A percentile compares a stretch with the other conserved stretches of the same genome.
Conservation (phyloP, 2,113 vertebrate species). For the Nansenia antarctica region DNA sequence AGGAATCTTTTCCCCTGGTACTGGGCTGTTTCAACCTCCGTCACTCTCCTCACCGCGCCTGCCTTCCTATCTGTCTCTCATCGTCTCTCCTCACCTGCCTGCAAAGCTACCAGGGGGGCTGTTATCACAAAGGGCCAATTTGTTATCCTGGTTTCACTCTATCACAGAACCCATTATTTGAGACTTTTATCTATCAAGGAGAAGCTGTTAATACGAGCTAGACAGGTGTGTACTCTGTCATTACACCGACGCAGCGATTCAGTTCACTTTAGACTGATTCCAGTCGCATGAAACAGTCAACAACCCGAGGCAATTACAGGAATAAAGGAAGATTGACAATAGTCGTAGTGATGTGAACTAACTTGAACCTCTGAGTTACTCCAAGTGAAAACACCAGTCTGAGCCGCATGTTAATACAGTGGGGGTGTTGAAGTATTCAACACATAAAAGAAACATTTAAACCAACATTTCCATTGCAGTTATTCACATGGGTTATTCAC, state of each 20-base stretch:
- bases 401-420: conserved; percentile 50
- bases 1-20: conserved; percentile 32
- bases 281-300: conserved; percentile 24
- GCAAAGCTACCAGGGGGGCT: conserved; percentile 54
- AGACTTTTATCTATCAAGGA: conserved; percentile 67
- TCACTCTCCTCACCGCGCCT: not conserved
- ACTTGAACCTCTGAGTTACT: conserved; percentile 50
- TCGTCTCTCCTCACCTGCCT: conserved; percentile 5
- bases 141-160: conserved; percentile 64
- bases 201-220: conserved; percentile 60
- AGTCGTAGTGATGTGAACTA: conserved; percentile 32
- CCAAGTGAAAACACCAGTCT: conserved; percentile 28
- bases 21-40: conserved; percentile 36
- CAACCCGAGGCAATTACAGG: conserved; percentile 52
- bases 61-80: not conserved
- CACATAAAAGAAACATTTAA: no score
- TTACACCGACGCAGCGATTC: conserved; percentile 41
- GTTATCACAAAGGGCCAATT: conserved; percentile 66
- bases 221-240: conserved; percentile 58
- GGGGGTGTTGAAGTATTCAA: no score
- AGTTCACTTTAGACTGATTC: conserved; percentile 45
- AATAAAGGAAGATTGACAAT: conserved; percentile 37
- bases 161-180: conserved; percentile 66
- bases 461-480: no score
- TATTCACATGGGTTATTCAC: no score